A percentile compares a stretch with the other conserved stretches of the same genome.
Conservation (phyloP, 2,888 invertebrate genomes). For the Ichneumoninae sp. region DNA sequence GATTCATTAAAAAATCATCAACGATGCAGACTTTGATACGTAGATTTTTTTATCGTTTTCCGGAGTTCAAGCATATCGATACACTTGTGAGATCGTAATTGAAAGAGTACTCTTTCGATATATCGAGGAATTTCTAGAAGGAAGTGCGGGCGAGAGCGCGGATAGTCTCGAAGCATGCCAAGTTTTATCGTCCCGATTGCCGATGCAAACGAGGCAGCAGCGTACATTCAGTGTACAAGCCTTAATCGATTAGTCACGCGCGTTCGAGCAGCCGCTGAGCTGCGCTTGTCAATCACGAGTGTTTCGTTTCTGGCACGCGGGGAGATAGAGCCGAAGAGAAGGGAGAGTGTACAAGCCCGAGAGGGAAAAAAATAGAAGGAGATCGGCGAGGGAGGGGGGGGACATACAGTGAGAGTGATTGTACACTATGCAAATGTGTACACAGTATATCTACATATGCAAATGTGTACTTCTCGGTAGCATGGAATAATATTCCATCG, state of each 20-base stretch:
- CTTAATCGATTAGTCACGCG: conserved; percentile 72
- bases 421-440: conserved; percentile 58
- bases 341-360: conserved; percentile 6
- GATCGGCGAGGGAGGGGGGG: background rate
- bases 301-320: conserved; percentile 56
- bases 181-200: conserved; percentile 46
- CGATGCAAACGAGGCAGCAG: conserved; percentile 57
- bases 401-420: conserved; percentile 50
- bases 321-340: conserved; percentile 24
- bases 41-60: background rate
- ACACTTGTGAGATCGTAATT: conserved; percentile 6
- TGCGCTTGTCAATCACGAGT: conserved; percentile 62
- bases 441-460: conserved; percentile 29
- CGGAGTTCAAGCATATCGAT: background rate
- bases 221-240: conserved; percentile 44
- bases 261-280: conserved; percentile 52
- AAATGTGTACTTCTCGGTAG: conserved; percentile 57
- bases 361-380: background rate
- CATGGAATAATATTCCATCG: conserved; percentile 47
- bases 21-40: background rate
- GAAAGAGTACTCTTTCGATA: conserved; percentile 18
- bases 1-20: background rate
- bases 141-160: conserved; percentile 24
- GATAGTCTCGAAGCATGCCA: conserved; percentile 37
- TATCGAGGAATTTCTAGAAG: conserved; percentile 19